Evolutionary conservation across 2,797 vertebrate species (phyloP).

Genomic region (Xerus rutilus): DNA sequence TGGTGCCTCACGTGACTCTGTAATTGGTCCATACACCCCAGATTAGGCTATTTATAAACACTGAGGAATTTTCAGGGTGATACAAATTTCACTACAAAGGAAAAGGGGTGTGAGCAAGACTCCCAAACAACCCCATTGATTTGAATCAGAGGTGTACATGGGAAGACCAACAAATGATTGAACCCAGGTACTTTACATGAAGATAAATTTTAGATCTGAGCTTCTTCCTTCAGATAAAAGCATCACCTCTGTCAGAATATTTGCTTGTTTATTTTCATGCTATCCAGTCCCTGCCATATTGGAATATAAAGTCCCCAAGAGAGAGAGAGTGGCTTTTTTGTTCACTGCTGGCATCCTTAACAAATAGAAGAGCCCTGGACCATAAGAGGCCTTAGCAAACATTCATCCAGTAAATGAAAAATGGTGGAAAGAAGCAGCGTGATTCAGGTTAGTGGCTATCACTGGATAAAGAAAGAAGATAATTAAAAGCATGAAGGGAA

Average conservation of each 20-base stretch:
- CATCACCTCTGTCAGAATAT: background rate
- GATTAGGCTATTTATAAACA: slow-evolving; percentile 82
- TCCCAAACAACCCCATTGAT: background rate
- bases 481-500: background rate
- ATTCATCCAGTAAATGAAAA: slow-evolving; percentile 14
- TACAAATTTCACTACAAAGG: slow-evolving; percentile 33
- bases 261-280: background rate
- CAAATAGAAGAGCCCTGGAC: background rate
- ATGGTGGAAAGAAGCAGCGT: background rate
- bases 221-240: slow-evolving; percentile 9
- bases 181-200: fast-evolving
- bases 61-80: slow-evolving; percentile 66
- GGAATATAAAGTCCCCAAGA: background rate
- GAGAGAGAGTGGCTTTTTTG: background rate
- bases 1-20: slow-evolving; percentile 75
- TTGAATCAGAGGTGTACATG: background rate
- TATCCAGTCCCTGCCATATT: background rate
- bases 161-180: background rate
- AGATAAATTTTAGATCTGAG: slow-evolving; percentile 19
- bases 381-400: background rate
- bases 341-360: background rate
- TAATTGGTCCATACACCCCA: slow-evolving; percentile 64
- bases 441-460: background rate
- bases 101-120: background rate
- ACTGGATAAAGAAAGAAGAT: background rate